Evolutionary conservation across 2,113 vertebrate species (phyloP).

Genomic region (Bagarius yarrelli): DNA sequence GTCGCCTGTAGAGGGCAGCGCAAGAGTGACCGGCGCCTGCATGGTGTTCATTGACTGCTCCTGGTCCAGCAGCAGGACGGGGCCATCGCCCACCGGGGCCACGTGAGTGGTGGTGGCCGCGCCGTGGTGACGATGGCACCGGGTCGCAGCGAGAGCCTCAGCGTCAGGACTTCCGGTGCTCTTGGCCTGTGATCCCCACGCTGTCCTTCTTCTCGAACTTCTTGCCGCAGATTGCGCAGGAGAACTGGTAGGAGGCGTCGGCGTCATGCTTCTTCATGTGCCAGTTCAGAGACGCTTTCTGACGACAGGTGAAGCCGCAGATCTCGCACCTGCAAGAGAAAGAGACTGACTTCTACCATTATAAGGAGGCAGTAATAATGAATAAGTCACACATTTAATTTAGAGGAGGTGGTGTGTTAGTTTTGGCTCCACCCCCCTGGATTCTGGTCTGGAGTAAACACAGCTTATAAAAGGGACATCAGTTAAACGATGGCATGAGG

Average conservation of each 20-base stretch:
- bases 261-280: conserved; percentile 99
- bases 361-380: no score
- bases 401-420: no score
- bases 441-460: no score
- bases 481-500: no score
- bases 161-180: conserved; percentile 95
- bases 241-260: conserved; percentile 95
- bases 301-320: conserved; percentile 96
- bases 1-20: conserved; percentile 64
- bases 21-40: conserved; percentile 72
- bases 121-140: conserved; percentile 90
- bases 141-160: conserved; percentile 93
- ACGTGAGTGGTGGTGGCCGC: conserved; percentile 50
- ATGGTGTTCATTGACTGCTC: conserved; percentile 70
- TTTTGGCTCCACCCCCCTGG: no score
- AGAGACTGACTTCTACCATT: no score
- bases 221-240: conserved; percentile 96
- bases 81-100: conserved; percentile 55
- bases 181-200: conserved; percentile 93
- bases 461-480: no score
- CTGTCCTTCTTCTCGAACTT: conserved; percentile 99
- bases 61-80: conserved; percentile 65
- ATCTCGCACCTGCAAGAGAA: conserved; percentile 95
- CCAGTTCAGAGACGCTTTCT: conserved; percentile 99
- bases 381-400: no score